Conservation (phyloP, 2,113 vertebrate species). For the Todiramphus saurophagus region DNA sequence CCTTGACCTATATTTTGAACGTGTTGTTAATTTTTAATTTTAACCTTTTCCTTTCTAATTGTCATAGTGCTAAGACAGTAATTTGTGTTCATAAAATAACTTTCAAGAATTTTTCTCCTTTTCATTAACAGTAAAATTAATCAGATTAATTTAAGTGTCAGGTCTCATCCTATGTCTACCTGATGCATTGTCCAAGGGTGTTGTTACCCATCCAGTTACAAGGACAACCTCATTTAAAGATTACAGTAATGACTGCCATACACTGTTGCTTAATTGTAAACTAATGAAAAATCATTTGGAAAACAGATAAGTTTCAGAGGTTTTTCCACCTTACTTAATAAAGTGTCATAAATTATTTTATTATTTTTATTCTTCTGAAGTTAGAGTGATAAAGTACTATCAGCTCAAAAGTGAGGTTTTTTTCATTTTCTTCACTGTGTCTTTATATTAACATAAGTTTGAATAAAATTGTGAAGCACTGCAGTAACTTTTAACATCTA, state of each 20-base stretch:
- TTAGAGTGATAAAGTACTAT: background rate
- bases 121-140: background rate
- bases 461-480: background rate
- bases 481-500: background rate
- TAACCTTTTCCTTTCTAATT: background rate
- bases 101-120: background rate
- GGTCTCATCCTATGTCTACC: background rate
- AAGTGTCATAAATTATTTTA: rapidly evolving
- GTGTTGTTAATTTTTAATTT: background rate
- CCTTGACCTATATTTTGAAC: background rate
- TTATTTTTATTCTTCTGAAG: background rate
- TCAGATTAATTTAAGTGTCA: background rate
- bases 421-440: background rate
- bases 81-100: background rate
- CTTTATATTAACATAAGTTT: background rate
- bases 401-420: background rate
- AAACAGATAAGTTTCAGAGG: background rate
- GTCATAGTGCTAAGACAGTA: background rate
- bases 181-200: background rate
- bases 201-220: background rate
- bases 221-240: background rate
- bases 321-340: background rate
- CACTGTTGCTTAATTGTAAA: background rate
- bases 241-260: background rate
- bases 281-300: background rate